Evolutionary conservation across 2,797 vertebrate genomes (phyloP).

Genomic region (Gallinago nigripennis): DNA sequence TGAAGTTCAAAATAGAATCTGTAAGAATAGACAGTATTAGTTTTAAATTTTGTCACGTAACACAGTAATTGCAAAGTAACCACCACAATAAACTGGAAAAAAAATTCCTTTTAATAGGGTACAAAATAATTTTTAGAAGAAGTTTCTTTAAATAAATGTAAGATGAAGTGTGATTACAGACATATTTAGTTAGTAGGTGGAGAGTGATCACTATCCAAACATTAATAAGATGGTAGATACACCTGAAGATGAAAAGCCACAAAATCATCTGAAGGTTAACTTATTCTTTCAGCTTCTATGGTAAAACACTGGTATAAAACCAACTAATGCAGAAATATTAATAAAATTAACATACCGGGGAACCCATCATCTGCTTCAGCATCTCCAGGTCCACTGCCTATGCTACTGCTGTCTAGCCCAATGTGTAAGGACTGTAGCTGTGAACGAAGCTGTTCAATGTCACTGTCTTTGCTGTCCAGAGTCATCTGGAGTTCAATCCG

Average conservation of each 20-base stretch:
- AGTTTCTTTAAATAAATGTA: not conserved
- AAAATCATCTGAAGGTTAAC: not conserved
- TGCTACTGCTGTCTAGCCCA: constrained; percentile 91
- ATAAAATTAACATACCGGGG: constrained; percentile 83
- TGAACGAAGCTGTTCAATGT: constrained; percentile 95
- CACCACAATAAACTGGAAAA: not conserved
- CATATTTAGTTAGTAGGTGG: not conserved
- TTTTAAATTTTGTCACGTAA: constrained; percentile 24
- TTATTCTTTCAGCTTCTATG: not conserved
- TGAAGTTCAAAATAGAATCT: constrained; percentile 66
- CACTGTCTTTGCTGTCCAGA: constrained; percentile 97
- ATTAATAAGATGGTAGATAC: not conserved
- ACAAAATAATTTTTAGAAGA: not conserved
- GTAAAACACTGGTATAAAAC: not conserved
- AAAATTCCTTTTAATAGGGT: not conserved
- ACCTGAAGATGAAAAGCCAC: not conserved
- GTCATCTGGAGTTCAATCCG: constrained; percentile 98
- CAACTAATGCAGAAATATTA: not conserved
- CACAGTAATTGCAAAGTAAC: not conserved
- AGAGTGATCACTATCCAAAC: not conserved
- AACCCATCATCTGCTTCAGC: constrained; percentile 93
- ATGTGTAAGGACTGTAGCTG: constrained; percentile 90
- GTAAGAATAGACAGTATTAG: constrained; percentile 17
- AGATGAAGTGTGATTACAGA: not conserved
- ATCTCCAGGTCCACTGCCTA: constrained; percentile 91